phyloP scores from a whole-genome alignment of 2,888 invertebrate genomes.

The Melanostoma mellinum region DNA sequence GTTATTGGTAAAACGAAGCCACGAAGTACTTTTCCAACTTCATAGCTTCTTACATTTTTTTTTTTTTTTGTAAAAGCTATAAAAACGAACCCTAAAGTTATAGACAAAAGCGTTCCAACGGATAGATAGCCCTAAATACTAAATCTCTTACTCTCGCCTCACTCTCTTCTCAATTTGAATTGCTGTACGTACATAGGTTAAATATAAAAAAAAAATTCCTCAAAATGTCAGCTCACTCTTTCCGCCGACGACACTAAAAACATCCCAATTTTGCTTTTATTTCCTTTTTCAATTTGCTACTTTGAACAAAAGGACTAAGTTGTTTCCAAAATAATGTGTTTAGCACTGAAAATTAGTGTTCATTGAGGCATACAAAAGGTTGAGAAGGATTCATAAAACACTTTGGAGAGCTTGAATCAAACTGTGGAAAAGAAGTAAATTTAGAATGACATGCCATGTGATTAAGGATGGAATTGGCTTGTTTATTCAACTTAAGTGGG shows the following conservation, averaged over 20 bases:
- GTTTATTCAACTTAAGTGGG: constrained; percentile 30
- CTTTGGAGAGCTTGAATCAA: not conserved
- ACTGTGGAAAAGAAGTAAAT: constrained; percentile 5
- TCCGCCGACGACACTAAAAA: constrained; percentile 1
- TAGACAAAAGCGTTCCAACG: too few species aligned
- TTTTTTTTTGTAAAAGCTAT: too few species aligned
- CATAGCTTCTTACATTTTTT: too few species aligned
- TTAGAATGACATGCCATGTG: constrained; percentile 22
- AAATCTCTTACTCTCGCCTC: too few species aligned
- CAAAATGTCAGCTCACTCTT: not conserved
- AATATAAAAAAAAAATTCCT: too few species aligned
- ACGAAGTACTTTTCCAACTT: too few species aligned
- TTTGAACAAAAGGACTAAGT: not conserved
- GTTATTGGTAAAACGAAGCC: too few species aligned
- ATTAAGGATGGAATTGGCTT: constrained; percentile 25
- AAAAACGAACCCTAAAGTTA: too few species aligned
- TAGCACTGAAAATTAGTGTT: constrained; percentile 37
- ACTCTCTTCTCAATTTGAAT: too few species aligned
- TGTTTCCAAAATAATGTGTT: constrained; percentile 29
- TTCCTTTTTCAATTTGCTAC: not conserved
- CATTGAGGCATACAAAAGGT: constrained; percentile 29
- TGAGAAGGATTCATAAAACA: constrained; percentile 9
- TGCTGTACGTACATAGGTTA: too few species aligned
- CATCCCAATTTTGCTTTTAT: constrained; percentile 2
- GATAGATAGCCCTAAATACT: too few species aligned